These are phyloP conservation scores for Brachionus sp. DNA, from an alignment of 1,140 invertebrate species.

Conservation along the genomic window DNA sequence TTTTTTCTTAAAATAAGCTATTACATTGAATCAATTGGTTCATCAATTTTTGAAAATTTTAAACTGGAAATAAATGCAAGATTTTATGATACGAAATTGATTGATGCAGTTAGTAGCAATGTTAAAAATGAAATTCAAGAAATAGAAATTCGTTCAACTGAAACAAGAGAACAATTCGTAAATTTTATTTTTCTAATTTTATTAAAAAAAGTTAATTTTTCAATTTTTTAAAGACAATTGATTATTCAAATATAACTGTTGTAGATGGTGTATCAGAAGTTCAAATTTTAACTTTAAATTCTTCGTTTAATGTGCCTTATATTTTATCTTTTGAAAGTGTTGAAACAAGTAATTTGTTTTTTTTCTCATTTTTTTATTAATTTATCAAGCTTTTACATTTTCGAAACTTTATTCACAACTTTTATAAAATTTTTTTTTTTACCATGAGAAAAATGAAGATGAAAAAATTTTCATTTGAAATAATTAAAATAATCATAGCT, in stretches of 20 bases:
- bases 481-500: too few species aligned
- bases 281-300: not conserved
- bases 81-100: not conserved
- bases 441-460: too few species aligned
- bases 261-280: not conserved
- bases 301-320: not conserved
- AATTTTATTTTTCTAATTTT: not conserved
- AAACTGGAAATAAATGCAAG: not conserved
- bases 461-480: too few species aligned
- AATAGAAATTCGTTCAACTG: slow-evolving; percentile 23
- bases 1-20: not conserved
- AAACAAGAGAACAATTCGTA: slow-evolving; percentile 12
- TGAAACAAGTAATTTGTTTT: not conserved
- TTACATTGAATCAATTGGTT: slow-evolving; percentile 30
- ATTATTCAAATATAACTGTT: not conserved
- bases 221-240: not conserved
- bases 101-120: not conserved
- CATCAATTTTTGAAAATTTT: not conserved
- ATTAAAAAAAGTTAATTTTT: not conserved
- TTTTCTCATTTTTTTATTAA: too few species aligned
- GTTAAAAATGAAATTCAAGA: slow-evolving; percentile 43
- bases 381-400: too few species aligned
- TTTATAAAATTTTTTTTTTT: too few species aligned
- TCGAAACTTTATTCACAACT: too few species aligned
- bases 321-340: slow-evolving; percentile 17